Base-by-base conservation (phyloP, 2,113 vertebrate genomes). In the Stegastes partitus region DNA sequence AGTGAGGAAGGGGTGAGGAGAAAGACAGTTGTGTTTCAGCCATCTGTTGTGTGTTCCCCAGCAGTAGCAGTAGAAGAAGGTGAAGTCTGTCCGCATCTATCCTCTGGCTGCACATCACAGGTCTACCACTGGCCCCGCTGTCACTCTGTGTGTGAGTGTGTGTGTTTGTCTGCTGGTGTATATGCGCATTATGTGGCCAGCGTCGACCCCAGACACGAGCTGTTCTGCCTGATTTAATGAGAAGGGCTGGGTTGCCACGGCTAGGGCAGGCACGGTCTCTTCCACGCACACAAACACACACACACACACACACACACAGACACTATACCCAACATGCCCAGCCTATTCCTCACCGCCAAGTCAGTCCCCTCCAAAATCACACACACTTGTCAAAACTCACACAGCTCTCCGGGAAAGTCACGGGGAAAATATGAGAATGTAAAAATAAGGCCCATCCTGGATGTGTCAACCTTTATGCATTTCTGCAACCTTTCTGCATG, bases 31-130 rank as follows among this genome's bases (percentile, higher is more conserved):
- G 91, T 83, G 83, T 71, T 66, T 72, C 65, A 67, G 86, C 92
- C 93, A 93, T 93, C 91, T 94, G 93, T 74, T 88, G 80, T 85
- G 79, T 74, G 51, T 84, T 87, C 73, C 69, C 64, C 61, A 50
- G 54, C 83, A 83, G 76, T 72, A 57, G 80, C 51, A 54, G 81
- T 68, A 91, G 91, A 90, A 90, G 92, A 94, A 94, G 92, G 92
- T 94, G 86, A 94, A 87, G 89, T 94, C 91, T 93, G 89, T 92
- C 87, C 83, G 83, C 88, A 88, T 87, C 78, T 84, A 79, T 84
- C 77, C 81, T 86, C 91, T 95, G 93, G 94, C 93, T 79, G 12
- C 81, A 94, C 92, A 93, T 94, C 93, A 94, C 91, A 95, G 87
- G 86, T 65, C 88, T 44, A 53, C 57, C 54, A 73, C 83, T 91